Evolutionary conservation across 2,113 vertebrate genomes (phyloP), one percentile per base, ranked within the genome.

Genomic region (Heptranchias perlo): DNA sequence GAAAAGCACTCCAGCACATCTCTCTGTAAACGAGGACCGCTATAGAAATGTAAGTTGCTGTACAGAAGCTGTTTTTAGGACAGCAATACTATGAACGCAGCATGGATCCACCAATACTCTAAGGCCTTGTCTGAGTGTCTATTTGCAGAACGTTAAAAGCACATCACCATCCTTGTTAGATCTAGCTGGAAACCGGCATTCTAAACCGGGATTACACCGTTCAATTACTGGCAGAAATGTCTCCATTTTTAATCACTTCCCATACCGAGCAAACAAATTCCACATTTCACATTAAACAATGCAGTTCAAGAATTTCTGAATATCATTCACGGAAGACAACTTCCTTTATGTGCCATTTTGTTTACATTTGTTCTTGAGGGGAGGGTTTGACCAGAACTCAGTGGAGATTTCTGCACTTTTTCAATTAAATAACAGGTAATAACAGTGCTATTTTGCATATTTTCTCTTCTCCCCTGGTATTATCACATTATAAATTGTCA

Each of bases 381-480:
- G 54, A 52, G 65, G 23, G 25, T 52, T 95, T 73, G 65, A 64
- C 92, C 39, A 65, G 61, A 94, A 95, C 28, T 39, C 35, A n/a
- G 16, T 93, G 89, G 58, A 23, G 10, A 93, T 93, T 39, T 93
- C n/a, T 93, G 89, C n/a, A 64, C 16, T 62, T 39, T 92, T 39
- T 95, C 64, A 69, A 95, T 35, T 69, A 95, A 69, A 13, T 49
- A 39, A 73, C 94, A 52, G 64, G 47, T 69, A 39, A 52, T 67
- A 95, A 95, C 61, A 49, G 47, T 49, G 93, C 13, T 52, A 49
- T 67, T 25, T 73, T 95, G 94, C 25, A 49, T 95, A 95, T 95
- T 95, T 35, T 28, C 11, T 35, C 65, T 95, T 49, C 35, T 93
- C 47, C 64, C 64, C 25, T 67, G 94, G 44, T 95, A 95, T 13